Evolutionary conservation across 2,888 invertebrate genomes (phyloP).

Genomic region (Phorcus lineatus): DNA sequence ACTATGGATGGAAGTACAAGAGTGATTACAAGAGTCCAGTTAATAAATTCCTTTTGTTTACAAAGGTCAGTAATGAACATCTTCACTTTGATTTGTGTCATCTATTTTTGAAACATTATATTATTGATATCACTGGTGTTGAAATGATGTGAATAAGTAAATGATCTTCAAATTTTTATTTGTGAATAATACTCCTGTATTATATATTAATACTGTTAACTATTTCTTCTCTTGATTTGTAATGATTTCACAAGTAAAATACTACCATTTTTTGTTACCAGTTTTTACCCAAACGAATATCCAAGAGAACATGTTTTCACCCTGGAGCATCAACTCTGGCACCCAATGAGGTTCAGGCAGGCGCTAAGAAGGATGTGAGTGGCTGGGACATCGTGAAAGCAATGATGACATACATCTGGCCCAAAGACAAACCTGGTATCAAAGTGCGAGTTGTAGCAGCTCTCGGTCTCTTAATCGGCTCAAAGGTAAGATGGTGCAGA

Average conservation of each 20-base stretch:
- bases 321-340: slow-evolving; percentile 85
- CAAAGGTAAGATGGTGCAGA: slow-evolving; percentile 75
- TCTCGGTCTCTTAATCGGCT: slow-evolving; percentile 75
- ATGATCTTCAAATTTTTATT: no score
- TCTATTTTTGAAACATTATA: no score
- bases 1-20: background rate
- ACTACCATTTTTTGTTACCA: background rate
- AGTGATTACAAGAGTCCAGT: background rate
- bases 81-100: background rate
- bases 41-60: background rate
- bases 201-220: no score
- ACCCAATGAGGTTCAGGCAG: slow-evolving; percentile 61
- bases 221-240: no score
- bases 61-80: background rate
- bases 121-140: no score
- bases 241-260: no score
- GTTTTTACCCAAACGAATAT: background rate
- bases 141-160: no score
- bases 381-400: slow-evolving; percentile 85
- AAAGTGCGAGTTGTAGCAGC: slow-evolving; percentile 89
- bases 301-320: slow-evolving; percentile 77
- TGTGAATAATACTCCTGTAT: no score
- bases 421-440: slow-evolving; percentile 88
- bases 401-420: slow-evolving; percentile 96
- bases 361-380: slow-evolving; percentile 75